phyloP scores from a whole-genome alignment of 2,797 vertebrate genomes.

The Phataginus tricuspis region DNA sequence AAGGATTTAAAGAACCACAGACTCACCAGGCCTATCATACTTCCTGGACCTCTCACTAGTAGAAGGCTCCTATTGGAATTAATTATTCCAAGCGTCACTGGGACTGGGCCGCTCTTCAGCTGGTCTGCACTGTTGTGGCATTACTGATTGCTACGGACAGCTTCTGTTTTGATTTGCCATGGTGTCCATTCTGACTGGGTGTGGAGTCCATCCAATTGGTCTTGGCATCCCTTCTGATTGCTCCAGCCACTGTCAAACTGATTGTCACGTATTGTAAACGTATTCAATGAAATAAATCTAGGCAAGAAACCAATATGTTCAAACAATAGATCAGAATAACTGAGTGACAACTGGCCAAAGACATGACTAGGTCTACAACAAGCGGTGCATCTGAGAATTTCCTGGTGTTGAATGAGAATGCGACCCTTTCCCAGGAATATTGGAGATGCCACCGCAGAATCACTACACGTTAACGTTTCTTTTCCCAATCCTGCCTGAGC shows the following conservation, averaged over 20 bases:
- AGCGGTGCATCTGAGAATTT: neutral
- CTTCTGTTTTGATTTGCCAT: neutral
- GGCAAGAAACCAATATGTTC: neutral
- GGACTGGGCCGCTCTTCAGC: neutral
- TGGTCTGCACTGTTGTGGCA: neutral
- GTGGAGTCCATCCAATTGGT: neutral
- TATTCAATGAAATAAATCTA: neutral
- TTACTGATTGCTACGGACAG: neutral
- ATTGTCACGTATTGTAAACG: neutral
- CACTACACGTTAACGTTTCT: neutral
- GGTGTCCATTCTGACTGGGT: neutral
- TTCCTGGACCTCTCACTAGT: constrained; percentile 5
- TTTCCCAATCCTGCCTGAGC: neutral
- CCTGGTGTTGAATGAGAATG: neutral
- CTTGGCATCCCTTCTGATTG: neutral
- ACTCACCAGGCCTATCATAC: neutral
- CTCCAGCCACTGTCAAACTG: neutral
- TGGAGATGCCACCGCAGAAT: neutral
- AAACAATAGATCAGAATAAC: neutral
- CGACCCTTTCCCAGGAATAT: neutral
- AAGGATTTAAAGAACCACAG: constrained; percentile 15
- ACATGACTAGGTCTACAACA: neutral
- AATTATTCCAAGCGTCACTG: neutral
- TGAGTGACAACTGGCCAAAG: neutral
- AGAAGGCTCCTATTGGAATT: neutral